These are phyloP conservation scores for Sphaeramia orbicularis DNA, from an alignment of 2,797 vertebrate genomes.

Conservation along the genomic window DNA sequence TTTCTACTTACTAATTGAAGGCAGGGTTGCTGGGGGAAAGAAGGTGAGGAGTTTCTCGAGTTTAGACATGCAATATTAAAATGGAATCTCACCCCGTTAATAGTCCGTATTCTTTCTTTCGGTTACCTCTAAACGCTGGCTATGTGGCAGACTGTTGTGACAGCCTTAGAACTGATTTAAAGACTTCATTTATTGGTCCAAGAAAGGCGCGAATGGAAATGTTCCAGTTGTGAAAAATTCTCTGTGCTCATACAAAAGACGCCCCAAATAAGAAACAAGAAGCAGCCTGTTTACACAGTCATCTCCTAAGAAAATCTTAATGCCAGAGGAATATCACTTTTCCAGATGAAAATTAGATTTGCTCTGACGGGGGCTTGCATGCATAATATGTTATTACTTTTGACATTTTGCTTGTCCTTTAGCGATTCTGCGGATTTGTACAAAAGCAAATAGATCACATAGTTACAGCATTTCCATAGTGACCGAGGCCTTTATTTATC, in stretches of 20 bases:
- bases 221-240: slow-evolving; percentile 36
- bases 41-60: slow-evolving; percentile 59
- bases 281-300: slow-evolving; percentile 52
- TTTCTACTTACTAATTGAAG: slow-evolving; percentile 76
- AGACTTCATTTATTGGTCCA: slow-evolving; percentile 56
- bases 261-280: slow-evolving; percentile 37
- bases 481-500: neutral
- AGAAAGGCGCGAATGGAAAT: slow-evolving; percentile 36
- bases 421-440: slow-evolving; percentile 11
- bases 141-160: slow-evolving; percentile 47
- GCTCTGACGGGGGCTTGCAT: slow-evolving; percentile 15
- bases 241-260: slow-evolving; percentile 37
- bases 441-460: neutral
- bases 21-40: slow-evolving; percentile 42
- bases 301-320: slow-evolving; percentile 59
- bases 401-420: slow-evolving; percentile 42
- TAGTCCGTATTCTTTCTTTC: slow-evolving; percentile 31
- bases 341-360: slow-evolving; percentile 43
- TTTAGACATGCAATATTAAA: slow-evolving; percentile 59
- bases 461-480: neutral
- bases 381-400: slow-evolving; percentile 31
- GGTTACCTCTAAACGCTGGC: slow-evolving; percentile 27
- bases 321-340: slow-evolving; percentile 58
- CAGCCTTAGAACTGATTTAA: slow-evolving; percentile 54
- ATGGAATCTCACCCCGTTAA: slow-evolving; percentile 64